These are phyloP conservation scores for Enteromius radiatus DNA, from an alignment of 2,797 vertebrate species.

Conservation along the genomic window DNA sequence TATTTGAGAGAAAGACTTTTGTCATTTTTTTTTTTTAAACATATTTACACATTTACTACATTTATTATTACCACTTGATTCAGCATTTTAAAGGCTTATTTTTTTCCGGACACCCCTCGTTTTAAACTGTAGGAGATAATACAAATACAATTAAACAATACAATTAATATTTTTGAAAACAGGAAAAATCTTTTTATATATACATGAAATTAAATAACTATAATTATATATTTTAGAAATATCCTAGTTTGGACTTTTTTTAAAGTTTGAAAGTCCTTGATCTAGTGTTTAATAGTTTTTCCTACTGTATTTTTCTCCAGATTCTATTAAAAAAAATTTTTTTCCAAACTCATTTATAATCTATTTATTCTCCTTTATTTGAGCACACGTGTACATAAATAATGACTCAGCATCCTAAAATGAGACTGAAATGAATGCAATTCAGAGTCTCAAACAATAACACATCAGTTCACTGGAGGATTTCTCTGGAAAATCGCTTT, in stretches of 20 bases:
- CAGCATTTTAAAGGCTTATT: neutral
- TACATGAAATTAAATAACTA: neutral
- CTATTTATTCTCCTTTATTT: conserved; percentile 7
- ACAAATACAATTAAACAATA: neutral
- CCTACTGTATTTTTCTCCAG: neutral
- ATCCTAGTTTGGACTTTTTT: neutral
- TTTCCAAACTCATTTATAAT: conserved; percentile 4
- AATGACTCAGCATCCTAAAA: conserved; percentile 72
- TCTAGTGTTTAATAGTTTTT: neutral
- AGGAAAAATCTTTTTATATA: neutral
- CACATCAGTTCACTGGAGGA: conserved; percentile 52
- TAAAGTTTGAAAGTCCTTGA: neutral
- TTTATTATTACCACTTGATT: neutral
- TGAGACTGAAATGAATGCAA: conserved; percentile 73
- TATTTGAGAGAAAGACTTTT: neutral
- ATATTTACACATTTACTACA: neutral
- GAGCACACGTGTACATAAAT: conserved; percentile 58
- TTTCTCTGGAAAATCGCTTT: conserved; percentile 68
- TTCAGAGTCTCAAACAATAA: conserved; percentile 51
- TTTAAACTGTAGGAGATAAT: neutral
- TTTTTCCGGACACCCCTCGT: neutral
- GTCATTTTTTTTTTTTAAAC: too few relatives aligned
- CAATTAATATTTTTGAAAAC: neutral
- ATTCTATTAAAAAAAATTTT: neutral
- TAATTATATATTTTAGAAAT: neutral